phyloP scores from a whole-genome alignment of 2,888 invertebrate genomes.

The Agrochola macilenta region DNA sequence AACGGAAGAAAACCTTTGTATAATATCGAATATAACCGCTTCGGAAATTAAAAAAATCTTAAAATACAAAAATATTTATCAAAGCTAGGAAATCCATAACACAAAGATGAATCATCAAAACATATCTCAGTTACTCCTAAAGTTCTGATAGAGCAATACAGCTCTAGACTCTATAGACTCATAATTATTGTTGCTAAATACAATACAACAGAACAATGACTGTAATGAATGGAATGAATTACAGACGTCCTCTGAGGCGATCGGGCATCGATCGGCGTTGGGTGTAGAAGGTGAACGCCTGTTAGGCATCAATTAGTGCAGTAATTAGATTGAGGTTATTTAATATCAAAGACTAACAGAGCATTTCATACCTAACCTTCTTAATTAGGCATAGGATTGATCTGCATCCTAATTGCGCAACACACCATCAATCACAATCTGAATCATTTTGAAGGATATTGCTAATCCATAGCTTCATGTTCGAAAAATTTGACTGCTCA shows the following conservation, averaged over 20 bases:
- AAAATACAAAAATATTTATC: background rate
- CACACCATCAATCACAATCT: too few relatives aligned
- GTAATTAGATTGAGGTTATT: constrained; percentile 9
- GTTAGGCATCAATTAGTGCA: constrained; percentile 11
- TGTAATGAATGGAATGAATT: too few relatives aligned
- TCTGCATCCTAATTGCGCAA: too few relatives aligned
- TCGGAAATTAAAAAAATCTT: background rate
- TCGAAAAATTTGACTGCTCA: too few relatives aligned
- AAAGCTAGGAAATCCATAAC: background rate
- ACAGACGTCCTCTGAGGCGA: constrained; percentile 20
- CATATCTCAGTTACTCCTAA: background rate
- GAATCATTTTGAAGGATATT: too few relatives aligned
- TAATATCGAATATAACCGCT: background rate
- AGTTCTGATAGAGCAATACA: background rate
- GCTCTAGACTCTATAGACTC: background rate
- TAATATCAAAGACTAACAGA: constrained; percentile 5
- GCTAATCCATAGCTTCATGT: too few relatives aligned
- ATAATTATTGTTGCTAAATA: background rate
- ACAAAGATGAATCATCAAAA: background rate
- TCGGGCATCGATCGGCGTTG: background rate
- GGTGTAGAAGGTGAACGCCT: constrained; percentile 7
- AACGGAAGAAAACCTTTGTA: background rate
- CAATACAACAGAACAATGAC: background rate
- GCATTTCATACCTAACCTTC: background rate
- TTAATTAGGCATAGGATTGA: background rate